These are phyloP conservation scores for Carcharodon carcharias DNA, from an alignment of 2,797 vertebrate species.

Conservation along the genomic window DNA sequence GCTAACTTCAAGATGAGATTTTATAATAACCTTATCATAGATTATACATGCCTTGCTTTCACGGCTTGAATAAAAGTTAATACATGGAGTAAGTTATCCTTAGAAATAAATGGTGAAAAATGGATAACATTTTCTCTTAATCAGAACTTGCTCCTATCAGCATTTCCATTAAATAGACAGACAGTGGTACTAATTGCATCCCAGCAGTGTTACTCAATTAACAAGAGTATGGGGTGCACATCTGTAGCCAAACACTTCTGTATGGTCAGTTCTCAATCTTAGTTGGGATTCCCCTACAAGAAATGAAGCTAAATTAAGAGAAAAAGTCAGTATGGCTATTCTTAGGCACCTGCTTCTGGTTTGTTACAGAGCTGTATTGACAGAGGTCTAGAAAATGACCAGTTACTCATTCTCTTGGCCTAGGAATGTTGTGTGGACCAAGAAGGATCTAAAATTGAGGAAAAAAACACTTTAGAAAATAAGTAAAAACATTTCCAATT, in stretches of 20 bases:
- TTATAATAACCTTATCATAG: background rate
- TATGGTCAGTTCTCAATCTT: background rate
- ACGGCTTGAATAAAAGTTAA: background rate
- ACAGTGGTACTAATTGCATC: too few species aligned
- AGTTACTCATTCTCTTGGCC: background rate
- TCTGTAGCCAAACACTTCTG: background rate
- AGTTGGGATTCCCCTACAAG: background rate
- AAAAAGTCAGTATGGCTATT: background rate
- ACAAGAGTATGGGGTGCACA: background rate
- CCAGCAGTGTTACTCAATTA: background rate
- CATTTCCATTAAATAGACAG: background rate
- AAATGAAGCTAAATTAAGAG: background rate
- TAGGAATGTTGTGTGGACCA: background rate
- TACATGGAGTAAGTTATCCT: conserved; percentile 4
- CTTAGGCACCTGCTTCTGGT: background rate
- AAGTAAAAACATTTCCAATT: background rate
- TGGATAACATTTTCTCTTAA: background rate
- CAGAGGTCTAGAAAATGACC: background rate
- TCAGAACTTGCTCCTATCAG: background rate
- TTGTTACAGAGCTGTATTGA: background rate
- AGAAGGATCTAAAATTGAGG: background rate
- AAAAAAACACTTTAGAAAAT: background rate
- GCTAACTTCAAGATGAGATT: background rate
- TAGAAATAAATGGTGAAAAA: background rate
- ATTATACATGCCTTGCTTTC: background rate